phyloP scores from a whole-genome alignment of 2,797 vertebrate genomes.

The Chaetodon trifasciatus region DNA sequence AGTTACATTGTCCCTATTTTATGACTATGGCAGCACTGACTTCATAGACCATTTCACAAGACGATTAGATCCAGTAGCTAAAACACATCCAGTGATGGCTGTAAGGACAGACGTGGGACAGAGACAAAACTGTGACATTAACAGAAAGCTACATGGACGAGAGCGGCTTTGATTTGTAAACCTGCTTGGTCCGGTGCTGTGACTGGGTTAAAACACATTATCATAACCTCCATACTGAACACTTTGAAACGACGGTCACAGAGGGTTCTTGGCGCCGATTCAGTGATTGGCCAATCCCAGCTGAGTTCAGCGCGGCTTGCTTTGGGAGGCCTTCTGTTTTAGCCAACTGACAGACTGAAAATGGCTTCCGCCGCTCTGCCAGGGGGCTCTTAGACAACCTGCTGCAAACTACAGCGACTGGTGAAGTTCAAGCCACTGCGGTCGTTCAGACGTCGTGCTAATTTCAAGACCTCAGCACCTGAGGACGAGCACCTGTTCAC shows the following conservation, averaged over 20 bases:
- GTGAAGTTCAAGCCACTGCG: neutral
- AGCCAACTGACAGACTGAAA: constrained; percentile 55
- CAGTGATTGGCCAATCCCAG: constrained; percentile 25
- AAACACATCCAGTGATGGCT: constrained; percentile 17
- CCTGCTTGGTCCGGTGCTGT: constrained; percentile 9
- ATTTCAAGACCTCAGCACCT: constrained; percentile 17
- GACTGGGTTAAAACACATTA: constrained; percentile 58
- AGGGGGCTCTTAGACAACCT: neutral
- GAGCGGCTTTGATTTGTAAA: constrained; percentile 41
- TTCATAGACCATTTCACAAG: constrained; percentile 40
- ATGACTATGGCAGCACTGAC: constrained; percentile 32
- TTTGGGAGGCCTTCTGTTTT: constrained; percentile 45
- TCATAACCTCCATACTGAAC: constrained; percentile 64
- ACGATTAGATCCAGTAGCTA: constrained; percentile 26
- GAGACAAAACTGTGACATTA: constrained; percentile 19
- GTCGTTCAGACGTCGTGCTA: constrained; percentile 8
- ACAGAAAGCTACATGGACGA: constrained; percentile 20
- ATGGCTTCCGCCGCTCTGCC: constrained; percentile 9
- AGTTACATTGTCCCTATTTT: constrained; percentile 5
- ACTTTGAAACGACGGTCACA: constrained; percentile 46
- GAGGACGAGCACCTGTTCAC: neutral
- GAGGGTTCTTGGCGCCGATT: constrained; percentile 46
- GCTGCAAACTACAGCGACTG: constrained; percentile 18
- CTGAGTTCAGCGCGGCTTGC: constrained; percentile 44
- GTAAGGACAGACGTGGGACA: constrained; percentile 5